Conservation (phyloP, 2,113 vertebrate genomes). For the human (Homo sapiens) region DNA sequence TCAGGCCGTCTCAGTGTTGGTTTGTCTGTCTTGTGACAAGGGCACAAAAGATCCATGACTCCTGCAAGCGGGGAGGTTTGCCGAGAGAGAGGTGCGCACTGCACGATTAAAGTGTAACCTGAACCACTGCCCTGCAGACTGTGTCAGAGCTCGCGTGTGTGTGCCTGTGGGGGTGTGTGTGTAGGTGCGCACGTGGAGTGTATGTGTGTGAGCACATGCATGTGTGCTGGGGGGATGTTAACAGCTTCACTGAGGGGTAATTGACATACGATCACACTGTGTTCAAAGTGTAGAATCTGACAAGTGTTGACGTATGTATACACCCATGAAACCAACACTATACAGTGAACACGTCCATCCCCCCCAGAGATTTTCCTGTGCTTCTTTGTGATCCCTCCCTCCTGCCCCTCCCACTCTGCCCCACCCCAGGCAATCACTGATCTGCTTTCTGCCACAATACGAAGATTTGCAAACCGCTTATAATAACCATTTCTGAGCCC, state of each 20-base stretch:
- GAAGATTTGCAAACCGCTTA: neutral
- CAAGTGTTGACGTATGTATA: neutral
- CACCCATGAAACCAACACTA: too few species aligned
- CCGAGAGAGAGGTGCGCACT: neutral
- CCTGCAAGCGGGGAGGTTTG: neutral
- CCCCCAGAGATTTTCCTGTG: neutral
- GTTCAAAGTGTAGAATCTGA: neutral
- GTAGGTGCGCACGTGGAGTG: fast-evolving
- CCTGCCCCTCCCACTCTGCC: fast-evolving
- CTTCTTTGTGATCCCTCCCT: neutral
- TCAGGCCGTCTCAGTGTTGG: neutral
- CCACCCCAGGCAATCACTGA: neutral
- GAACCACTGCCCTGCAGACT: neutral
- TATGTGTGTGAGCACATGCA: too few species aligned
- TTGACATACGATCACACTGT: neutral
- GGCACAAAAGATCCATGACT: neutral
- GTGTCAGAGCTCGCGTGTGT: neutral
- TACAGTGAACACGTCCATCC: neutral
- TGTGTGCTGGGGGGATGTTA: too few species aligned
- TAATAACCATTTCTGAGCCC: neutral
- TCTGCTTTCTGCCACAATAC: neutral
- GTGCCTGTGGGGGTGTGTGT: neutral
- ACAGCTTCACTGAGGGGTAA: neutral
- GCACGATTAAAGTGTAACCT: too few species aligned
- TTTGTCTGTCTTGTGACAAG: neutral